phyloP scores from a whole-genome alignment of 2,797 vertebrate species.

The Nannoperca australis region DNA sequence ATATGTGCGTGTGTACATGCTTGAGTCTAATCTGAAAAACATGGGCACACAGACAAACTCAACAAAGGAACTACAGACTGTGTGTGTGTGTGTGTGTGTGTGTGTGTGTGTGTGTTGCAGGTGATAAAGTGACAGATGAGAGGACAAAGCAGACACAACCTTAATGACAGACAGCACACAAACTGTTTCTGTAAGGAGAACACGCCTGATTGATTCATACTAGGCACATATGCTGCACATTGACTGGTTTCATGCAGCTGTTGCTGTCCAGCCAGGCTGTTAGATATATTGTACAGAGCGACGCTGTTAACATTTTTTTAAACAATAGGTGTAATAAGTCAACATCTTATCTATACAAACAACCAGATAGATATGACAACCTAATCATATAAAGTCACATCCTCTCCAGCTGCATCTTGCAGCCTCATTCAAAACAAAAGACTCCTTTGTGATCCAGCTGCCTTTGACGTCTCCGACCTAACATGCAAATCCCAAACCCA shows the following conservation, averaged over 20 bases:
- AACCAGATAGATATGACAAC: background rate
- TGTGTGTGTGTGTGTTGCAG: too few species aligned
- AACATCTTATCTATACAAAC: slow-evolving; percentile 9
- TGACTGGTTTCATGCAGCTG: slow-evolving; percentile 20
- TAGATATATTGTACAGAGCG: too few species aligned
- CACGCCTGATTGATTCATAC: slow-evolving; percentile 20
- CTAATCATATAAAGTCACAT: background rate
- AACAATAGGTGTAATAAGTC: background rate
- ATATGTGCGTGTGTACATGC: background rate
- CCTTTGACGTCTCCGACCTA: background rate
- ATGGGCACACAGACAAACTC: background rate
- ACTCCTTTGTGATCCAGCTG: background rate
- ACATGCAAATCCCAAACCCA: slow-evolving; percentile 33
- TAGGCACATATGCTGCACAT: background rate
- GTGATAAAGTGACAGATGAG: slow-evolving; percentile 29
- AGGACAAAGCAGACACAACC: slow-evolving; percentile 14
- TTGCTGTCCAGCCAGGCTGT: background rate
- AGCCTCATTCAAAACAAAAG: background rate
- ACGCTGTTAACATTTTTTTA: background rate
- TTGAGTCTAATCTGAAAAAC: slow-evolving; percentile 16
- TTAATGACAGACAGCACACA: slow-evolving; percentile 17
- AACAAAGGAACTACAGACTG: background rate
- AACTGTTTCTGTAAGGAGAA: slow-evolving; percentile 4
- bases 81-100: background rate
- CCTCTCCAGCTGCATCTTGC: background rate